Conservation (phyloP, 2,797 vertebrate genomes). For the Choloepus didactylus region DNA sequence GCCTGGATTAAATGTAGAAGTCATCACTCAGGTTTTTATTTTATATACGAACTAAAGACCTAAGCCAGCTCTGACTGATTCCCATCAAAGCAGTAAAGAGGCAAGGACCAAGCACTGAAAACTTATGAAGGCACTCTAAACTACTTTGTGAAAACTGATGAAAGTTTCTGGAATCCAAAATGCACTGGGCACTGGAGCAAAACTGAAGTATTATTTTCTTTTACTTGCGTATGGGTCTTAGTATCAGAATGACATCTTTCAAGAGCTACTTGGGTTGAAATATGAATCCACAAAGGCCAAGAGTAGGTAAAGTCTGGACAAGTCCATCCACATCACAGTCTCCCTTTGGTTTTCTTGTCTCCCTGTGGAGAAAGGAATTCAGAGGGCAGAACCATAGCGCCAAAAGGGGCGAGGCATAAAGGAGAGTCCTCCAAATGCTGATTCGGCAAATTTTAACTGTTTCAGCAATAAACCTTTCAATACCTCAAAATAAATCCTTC, state of each 20-base stretch:
- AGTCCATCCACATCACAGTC: background rate
- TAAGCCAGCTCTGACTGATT: background rate
- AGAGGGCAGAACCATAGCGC: background rate
- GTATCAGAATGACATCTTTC: background rate
- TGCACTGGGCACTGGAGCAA: background rate
- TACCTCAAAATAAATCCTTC: constrained; percentile 86
- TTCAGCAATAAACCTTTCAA: constrained; percentile 86
- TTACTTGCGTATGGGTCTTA: background rate
- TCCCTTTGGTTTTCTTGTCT: background rate
- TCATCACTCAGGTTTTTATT: background rate
- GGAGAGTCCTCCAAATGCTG: constrained; percentile 74
- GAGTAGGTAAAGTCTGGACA: constrained; percentile 42
- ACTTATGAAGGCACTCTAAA: background rate
- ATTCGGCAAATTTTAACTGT: constrained; percentile 79
- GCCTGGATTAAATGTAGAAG: background rate
- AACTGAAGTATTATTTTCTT: background rate
- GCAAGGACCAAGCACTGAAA: background rate
- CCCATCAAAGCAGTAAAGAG: background rate
- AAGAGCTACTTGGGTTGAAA: background rate
- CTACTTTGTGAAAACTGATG: background rate
- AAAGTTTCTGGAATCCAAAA: constrained; percentile 10
- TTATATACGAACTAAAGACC: background rate
- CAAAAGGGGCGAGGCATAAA: background rate
- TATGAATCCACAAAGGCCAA: constrained; percentile 21
- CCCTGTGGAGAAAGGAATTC: constrained; percentile 51